Percentiles rank a stretch among this genome's conserved stretches.
Evolutionary conservation across 92 coral and sea anemone genomes (phyloP).

Genomic region (Epizoanthus rinbou): DNA sequence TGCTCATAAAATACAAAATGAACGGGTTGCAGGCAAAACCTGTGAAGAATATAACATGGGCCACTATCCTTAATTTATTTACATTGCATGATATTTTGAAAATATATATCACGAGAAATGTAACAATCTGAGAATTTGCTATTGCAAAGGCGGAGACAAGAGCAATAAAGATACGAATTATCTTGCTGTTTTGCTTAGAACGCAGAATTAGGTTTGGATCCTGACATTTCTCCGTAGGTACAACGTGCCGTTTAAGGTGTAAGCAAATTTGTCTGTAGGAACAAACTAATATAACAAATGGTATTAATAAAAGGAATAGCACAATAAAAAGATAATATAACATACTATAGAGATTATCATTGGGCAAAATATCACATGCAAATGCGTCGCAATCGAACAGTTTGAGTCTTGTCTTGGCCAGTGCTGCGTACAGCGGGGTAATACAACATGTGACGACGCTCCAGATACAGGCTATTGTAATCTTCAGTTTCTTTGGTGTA

Average conservation of each 20-base stretch:
- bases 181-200: conserved; percentile 34
- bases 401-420: not conserved
- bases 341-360: not conserved
- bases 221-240: not conserved
- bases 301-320: not conserved
- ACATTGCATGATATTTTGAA: too few species aligned
- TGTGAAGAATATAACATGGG: conserved; percentile 13
- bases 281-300: not conserved
- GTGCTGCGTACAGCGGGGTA: not conserved
- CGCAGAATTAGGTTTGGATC: not conserved
- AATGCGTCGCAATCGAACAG: not conserved
- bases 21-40: conserved; percentile 7
- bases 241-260: conserved; percentile 4
- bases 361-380: not conserved
- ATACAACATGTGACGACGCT: not conserved
- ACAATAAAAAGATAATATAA: not conserved
- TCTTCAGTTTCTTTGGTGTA: conserved; percentile 15
- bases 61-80: not conserved
- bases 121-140: not conserved
- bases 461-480: conserved; percentile 14
- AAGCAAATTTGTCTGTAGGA: conserved; percentile 23
- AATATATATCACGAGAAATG: not conserved
- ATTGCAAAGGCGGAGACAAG: conserved; percentile 5
- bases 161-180: conserved; percentile 26
- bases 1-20: conserved; percentile 32